A percentile compares a stretch with the other conserved stretches of the same genome.
phyloP scores from a whole-genome alignment of 2,797 vertebrate species.

The Gobio occitaniae region DNA sequence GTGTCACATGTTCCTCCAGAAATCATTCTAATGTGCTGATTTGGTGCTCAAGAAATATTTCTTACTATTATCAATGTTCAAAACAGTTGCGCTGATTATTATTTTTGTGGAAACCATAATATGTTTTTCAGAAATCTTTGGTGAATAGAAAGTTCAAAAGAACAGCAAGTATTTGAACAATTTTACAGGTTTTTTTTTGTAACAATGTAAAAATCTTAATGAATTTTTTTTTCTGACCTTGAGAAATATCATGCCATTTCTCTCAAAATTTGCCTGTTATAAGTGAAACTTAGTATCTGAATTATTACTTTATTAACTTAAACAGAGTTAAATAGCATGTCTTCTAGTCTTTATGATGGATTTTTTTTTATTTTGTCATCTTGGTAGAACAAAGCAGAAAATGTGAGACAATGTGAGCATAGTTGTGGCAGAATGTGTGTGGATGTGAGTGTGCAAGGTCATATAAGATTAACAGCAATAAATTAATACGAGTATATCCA shows the following conservation, averaged over 20 bases:
- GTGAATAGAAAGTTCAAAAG: not conserved
- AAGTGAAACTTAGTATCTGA: not conserved
- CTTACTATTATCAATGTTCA: not conserved
- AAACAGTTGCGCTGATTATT: not conserved
- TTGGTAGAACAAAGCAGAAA: not conserved
- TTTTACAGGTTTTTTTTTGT: no score
- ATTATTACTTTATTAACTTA: not conserved
- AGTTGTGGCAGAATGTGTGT: not conserved
- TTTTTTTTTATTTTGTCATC: not conserved
- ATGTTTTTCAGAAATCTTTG: not conserved
- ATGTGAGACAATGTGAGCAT: not conserved
- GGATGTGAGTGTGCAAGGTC: not conserved
- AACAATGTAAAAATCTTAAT: no score
- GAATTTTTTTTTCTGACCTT: not conserved
- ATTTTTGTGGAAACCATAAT: not conserved
- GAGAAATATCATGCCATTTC: no score
- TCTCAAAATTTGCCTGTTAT: not conserved
- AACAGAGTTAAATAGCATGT: not conserved
- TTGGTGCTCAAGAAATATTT: not conserved
- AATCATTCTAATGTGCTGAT: not conserved
- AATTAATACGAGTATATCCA: not conserved
- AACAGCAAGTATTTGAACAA: not conserved
- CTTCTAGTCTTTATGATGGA: not conserved
- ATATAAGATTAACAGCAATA: not conserved
- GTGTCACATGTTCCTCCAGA: not conserved